A percentile compares a stretch with the other conserved stretches of the same genome.
These are phyloP conservation scores for Molanna angustata DNA, from an alignment of 2,888 invertebrate genomes.

Conservation along the genomic window DNA sequence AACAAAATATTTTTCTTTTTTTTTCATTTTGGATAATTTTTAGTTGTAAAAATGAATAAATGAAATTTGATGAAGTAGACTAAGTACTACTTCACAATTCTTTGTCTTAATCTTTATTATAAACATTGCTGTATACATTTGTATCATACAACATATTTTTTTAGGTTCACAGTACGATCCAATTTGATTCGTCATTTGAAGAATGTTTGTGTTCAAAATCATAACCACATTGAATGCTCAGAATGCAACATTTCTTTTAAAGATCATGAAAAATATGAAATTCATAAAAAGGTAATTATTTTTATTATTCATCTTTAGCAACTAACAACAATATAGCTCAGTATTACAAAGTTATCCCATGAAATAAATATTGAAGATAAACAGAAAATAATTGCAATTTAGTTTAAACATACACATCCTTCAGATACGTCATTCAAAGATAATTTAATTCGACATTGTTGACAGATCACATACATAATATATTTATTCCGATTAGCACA, in stretches of 20 bases:
- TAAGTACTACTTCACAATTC: too few relatives aligned
- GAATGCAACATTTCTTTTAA: conserved; percentile 3
- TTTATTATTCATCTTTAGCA: not conserved
- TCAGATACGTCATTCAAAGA: too few relatives aligned
- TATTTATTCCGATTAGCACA: too few relatives aligned
- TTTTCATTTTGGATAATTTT: not conserved
- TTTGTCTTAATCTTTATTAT: not conserved
- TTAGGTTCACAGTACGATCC: conserved; percentile 19
- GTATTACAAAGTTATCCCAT: too few relatives aligned
- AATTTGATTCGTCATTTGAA: conserved; percentile 24
- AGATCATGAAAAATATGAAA: not conserved
- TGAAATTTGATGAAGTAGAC: not conserved
- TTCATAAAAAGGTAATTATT: conserved; percentile 9
- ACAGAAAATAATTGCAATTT: too few relatives aligned
- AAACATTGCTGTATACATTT: not conserved
- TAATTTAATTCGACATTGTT: too few relatives aligned
- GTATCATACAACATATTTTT: not conserved
- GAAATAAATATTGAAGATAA: too few relatives aligned
- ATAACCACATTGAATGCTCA: conserved; percentile 1
- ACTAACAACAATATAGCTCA: too few relatives aligned
- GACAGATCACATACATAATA: too few relatives aligned
- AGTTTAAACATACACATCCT: too few relatives aligned
- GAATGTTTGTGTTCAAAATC: not conserved
- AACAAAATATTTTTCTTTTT: not conserved
- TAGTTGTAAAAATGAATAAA: not conserved